A percentile compares a stretch with the other conserved stretches of the same genome.
These are phyloP conservation scores for Parnassius mnemosyne DNA, from an alignment of 2,888 invertebrate species.

Conservation along the genomic window DNA sequence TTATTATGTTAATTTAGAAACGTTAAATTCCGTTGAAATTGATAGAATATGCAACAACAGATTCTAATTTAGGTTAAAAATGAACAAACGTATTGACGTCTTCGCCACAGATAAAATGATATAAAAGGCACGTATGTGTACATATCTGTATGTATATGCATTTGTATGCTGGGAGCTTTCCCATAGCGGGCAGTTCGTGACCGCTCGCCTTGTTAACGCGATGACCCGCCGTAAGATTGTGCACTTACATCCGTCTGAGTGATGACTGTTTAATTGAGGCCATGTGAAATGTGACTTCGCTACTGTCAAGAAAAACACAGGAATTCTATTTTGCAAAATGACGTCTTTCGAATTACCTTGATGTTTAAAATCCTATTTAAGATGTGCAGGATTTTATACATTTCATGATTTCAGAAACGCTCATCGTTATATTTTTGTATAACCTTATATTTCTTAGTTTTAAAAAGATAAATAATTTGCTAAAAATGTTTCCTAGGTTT, in stretches of 20 bases:
- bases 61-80: too few species aligned
- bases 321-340: slow-evolving; percentile 41
- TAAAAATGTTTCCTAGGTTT: too few species aligned
- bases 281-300: slow-evolving; percentile 54
- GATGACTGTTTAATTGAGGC: slow-evolving; percentile 76
- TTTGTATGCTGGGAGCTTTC: slow-evolving; percentile 77
- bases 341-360: background rate
- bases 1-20: too few species aligned
- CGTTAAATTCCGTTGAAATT: too few species aligned
- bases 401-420: too few species aligned
- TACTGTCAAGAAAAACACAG: slow-evolving; percentile 42
- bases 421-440: too few species aligned
- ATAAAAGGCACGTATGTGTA: background rate
- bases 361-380: too few species aligned
- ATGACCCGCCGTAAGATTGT: slow-evolving; percentile 74
- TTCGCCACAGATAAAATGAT: background rate
- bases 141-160: slow-evolving; percentile 37
- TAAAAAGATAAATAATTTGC: too few species aligned
- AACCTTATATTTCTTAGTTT: too few species aligned
- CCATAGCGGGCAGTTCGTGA: slow-evolving; percentile 77
- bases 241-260: slow-evolving; percentile 74
- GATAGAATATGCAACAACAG: too few species aligned
- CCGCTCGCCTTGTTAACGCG: slow-evolving; percentile 75
- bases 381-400: too few species aligned
- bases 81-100: too few species aligned